Base-by-base conservation (phyloP, 2,888 invertebrate species). In the Drosophila parthenogenetica region DNA sequence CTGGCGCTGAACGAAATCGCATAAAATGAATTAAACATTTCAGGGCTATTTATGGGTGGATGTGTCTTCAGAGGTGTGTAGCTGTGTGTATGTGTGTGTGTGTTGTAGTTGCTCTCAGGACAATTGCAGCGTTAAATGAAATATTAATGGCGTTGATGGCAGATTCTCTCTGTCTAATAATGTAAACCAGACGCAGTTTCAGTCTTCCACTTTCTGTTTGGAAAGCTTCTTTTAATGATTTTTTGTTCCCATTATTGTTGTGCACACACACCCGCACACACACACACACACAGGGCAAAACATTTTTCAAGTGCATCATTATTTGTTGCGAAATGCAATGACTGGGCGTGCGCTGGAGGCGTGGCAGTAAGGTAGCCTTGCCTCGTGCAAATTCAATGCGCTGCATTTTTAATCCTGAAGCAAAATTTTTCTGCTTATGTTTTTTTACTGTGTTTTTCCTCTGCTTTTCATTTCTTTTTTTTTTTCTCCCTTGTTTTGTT, bases 11-110 rank as follows among this genome's bases (percentile, higher is more conserved):
- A 85, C 83, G 85, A 87, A 87, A 87, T 87, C 86, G 85, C 87
- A 87, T 87, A 87, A 89, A 87, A 89, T 87, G 89, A 87, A 87
- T 87, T 87, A 87, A 87, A 87, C 89, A 87, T 87, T 89, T 85
- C 68, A 89, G 70, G 82, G 86, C 89, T 89, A 87, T 87, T 87
- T 87, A 84, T 63, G 71, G 67, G 68, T 29, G 25, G 37, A 37
- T 29, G 40, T 39, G 29, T 25, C 29, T 39, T 45, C 17, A 4
- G 16, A 59, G 49, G 45, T 61, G 32, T 35, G 8, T 14, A 32
- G 14, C 32, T 53, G 53, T 46, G 32, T 54, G 40, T 22, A 46
- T 45, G 51, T 63, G 46, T 60, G 29, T 54, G 17, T 54, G 45
- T 55, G 58, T 17, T 42, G 51, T 50, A 61, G 68, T 80, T 77